Conservation (phyloP, 2,888 invertebrate species). For the Aphelenchoides bicaudatus region DNA sequence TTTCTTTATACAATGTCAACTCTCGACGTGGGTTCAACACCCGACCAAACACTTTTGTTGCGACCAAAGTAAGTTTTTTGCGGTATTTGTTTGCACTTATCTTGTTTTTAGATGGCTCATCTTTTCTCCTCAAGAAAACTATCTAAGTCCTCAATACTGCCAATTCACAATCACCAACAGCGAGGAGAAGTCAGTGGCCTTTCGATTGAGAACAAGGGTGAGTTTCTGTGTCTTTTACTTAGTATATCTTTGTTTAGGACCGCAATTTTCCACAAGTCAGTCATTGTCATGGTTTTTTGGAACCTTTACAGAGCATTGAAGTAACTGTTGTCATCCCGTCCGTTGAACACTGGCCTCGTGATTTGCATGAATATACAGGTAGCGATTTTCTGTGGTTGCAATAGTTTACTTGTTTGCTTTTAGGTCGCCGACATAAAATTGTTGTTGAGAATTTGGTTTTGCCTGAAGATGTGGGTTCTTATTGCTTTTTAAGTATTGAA, state of each 20-base stretch:
- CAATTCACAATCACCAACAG: conserved; percentile 16
- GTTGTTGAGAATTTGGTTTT: conserved; percentile 15
- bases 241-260: conserved; percentile 10
- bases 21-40: background rate
- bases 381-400: no score
- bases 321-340: conserved; percentile 1
- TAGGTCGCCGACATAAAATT: conserved; percentile 16
- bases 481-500: background rate
- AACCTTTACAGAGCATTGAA: conserved; percentile 4
- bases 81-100: background rate
- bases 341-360: conserved; percentile 19
- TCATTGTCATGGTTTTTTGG: conserved; percentile 15
- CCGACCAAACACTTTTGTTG: conserved; percentile 12
- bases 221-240: background rate
- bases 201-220: conserved; percentile 16
- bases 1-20: no score
- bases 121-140: conserved; percentile 10
- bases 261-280: conserved; percentile 10
- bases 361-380: conserved; percentile 4
- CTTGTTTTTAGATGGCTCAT: conserved; percentile 18
- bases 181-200: conserved; percentile 12
- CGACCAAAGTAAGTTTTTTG: conserved; percentile 8
- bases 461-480: conserved; percentile 2
- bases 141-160: conserved; percentile 14
- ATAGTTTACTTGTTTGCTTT: no score